Evolutionary conservation across 1,140 invertebrate species (phyloP).

Genomic region (Drosophila azteca): DNA sequence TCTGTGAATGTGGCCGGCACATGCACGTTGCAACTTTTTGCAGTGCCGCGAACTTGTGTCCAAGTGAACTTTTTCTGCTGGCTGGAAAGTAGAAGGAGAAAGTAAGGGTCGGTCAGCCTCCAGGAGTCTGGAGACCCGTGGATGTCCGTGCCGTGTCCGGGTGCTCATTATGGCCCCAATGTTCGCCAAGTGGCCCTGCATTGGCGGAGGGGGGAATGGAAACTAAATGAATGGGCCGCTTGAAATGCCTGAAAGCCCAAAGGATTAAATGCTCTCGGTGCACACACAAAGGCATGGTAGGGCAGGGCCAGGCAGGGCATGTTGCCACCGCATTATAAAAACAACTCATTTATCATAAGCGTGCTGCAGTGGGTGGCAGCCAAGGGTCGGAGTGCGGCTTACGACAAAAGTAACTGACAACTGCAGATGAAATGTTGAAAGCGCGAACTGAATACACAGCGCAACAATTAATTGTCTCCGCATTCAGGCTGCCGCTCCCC

Average conservation of each 20-base stretch:
- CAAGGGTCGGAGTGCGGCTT: conserved; percentile 10
- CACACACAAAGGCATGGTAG: conserved; percentile 27
- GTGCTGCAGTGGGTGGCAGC: conserved; percentile 16
- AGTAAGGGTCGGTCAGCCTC: conserved; percentile 3
- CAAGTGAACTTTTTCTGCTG: conserved; percentile 43
- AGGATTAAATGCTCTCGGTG: conserved; percentile 61
- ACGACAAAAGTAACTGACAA: conserved; percentile 74
- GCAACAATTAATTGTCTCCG: conserved; percentile 79
- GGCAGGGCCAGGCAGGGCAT: conserved; percentile 9
- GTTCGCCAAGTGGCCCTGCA: conserved; percentile 47
- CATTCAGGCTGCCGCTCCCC: conserved; percentile 27
- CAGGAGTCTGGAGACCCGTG: conserved; percentile 1
- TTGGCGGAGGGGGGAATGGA: conserved; percentile 29
- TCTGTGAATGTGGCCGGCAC: conserved; percentile 32
- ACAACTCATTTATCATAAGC: conserved; percentile 80
- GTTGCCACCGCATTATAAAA: conserved; percentile 68
- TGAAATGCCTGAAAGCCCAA: conserved; percentile 49
- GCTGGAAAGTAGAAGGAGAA: not conserved
- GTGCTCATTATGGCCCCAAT: conserved; percentile 54
- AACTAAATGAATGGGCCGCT: conserved; percentile 59
- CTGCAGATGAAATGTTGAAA: conserved; percentile 82
- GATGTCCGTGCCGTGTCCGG: not conserved
- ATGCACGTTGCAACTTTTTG: conserved; percentile 37
- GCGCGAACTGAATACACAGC: conserved; percentile 75
- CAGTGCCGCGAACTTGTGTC: conserved; percentile 38